Evolutionary conservation across 2,113 vertebrate species (phyloP), one percentile per base, ranked within the genome.

Genomic region (Tinamus guttatus): DNA sequence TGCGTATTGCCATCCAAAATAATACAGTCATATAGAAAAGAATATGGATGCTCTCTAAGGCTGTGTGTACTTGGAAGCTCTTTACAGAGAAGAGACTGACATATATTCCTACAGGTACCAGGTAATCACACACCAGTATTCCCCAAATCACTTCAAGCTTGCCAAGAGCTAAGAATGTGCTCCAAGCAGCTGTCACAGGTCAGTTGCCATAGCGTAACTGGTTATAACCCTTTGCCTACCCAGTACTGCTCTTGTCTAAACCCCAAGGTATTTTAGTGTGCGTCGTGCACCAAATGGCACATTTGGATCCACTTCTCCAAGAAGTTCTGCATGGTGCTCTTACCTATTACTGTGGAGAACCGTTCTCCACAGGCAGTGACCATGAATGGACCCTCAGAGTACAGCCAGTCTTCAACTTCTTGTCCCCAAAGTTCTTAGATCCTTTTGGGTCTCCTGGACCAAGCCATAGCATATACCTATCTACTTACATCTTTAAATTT

Each of bases 131-230:
- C 2, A 7, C 30, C 73, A 78, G 21, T 36, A 90, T 69, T 8
- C 7, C 40, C 82, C 19, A 45, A 69, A 59, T 43, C 40, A 63
- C 75, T 59, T 59, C 0, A 0, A 6, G 15, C 85, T 77, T 94
- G 20, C n/a, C 40, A 54, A 58, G 58, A 87, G 18, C 38, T 56
- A 11, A 83, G 41, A 30, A 9, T 6, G 9, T 32, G 67, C 49
- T 68, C 52, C 10, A 0, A 0, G 25, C 59, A 43, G 59, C 36
- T 59, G 45, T n/a, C 0, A 0, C 62, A 76, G 76, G 45, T 63
- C 68, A 70, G 47, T 36, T 69, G 13, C 36, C 30, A 21, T 3
- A 58, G 47, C 64, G 62, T 25, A 71, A 56, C 63, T 40, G 5
- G 0, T 49, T 58, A n/a, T 16, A 88, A 65, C 40, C 67, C 32